phyloP scores from a whole-genome alignment of 2,113 vertebrate species.

The Lipotes vexillifer region DNA sequence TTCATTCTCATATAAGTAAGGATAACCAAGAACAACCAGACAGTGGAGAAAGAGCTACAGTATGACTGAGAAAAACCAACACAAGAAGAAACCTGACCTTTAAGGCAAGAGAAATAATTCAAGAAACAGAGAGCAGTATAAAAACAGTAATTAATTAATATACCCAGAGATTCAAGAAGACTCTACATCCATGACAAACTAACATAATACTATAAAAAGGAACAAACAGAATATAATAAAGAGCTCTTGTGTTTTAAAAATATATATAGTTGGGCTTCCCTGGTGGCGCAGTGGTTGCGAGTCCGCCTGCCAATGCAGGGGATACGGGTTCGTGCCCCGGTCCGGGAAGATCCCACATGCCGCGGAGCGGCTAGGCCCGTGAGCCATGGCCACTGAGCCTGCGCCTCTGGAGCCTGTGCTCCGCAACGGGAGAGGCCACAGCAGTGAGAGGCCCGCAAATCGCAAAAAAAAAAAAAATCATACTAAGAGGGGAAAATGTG shows the following conservation, averaged over 20 bases:
- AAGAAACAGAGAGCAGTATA: neutral
- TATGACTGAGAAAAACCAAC: neutral
- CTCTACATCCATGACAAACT: neutral
- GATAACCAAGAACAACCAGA: neutral
- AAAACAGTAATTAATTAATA: neutral
- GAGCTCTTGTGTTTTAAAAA: neutral
- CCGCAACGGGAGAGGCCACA: too few relatives aligned
- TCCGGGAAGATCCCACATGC: too few relatives aligned
- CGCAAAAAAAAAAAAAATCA: too few relatives aligned
- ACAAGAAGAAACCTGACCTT: neutral
- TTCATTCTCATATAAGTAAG: neutral
- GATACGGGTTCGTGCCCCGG: too few relatives aligned
- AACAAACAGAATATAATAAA: neutral
- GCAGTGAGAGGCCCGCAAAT: too few relatives aligned
- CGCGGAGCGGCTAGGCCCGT: too few relatives aligned
- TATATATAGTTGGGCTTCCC: neutral
- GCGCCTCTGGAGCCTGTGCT: too few relatives aligned
- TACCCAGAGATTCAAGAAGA: neutral
- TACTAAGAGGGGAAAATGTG: too few relatives aligned
- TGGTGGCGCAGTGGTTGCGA: too few relatives aligned
- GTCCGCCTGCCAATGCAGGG: too few relatives aligned
- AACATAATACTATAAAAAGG: neutral
- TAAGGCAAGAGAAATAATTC: neutral
- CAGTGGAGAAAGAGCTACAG: neutral
- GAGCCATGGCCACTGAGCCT: too few relatives aligned